Percentiles rank a stretch among this genome's conserved stretches.
These are phyloP conservation scores for Phymatocera aterrima DNA, from an alignment of 2,888 invertebrate species.

Conservation along the genomic window DNA sequence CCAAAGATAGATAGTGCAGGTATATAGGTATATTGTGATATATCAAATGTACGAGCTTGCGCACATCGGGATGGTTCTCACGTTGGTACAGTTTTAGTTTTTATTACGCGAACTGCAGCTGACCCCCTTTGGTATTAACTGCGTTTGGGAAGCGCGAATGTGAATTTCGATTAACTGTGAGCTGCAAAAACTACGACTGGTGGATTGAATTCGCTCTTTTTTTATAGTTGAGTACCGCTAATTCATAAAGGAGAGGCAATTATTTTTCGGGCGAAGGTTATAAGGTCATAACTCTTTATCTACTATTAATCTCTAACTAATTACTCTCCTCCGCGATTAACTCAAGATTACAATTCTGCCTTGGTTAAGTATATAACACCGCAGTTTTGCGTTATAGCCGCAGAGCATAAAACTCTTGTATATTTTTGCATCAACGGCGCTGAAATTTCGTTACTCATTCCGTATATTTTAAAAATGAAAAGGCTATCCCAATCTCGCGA, in stretches of 20 bases:
- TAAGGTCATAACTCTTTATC: constrained; percentile 22
- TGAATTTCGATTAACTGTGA: neutral
- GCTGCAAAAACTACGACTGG: neutral
- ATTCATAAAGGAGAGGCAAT: neutral
- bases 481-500: too few relatives aligned
- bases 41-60: neutral
- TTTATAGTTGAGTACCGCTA: constrained; percentile 16
- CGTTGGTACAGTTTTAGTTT: constrained; percentile 26
- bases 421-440: neutral
- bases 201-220: constrained; percentile 12
- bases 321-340: neutral
- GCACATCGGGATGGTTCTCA: neutral
- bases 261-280: constrained; percentile 4
- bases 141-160: neutral
- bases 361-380: too few relatives aligned
- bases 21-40: neutral
- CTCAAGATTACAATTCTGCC: neutral
- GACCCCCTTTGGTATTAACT: constrained; percentile 28
- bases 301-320: constrained; percentile 35
- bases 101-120: constrained; percentile 2
- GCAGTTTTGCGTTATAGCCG: neutral
- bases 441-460: neutral
- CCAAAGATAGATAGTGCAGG: neutral
- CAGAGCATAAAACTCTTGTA: neutral
- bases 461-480: neutral